phyloP scores from a whole-genome alignment of 2,888 invertebrate species.

The Coenonympha glycerion region DNA sequence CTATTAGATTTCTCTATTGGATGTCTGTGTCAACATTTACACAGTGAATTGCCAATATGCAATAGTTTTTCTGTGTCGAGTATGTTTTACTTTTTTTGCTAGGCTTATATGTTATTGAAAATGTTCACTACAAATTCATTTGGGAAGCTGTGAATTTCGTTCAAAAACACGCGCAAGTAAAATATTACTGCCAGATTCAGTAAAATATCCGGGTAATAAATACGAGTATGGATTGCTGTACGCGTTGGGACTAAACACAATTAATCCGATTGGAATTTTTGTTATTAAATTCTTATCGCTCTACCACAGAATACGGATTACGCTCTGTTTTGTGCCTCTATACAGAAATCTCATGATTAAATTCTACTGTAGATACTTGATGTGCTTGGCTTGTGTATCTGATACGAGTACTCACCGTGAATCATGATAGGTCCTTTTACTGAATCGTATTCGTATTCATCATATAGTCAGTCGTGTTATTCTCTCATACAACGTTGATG shows the following conservation, averaged over 20 bases:
- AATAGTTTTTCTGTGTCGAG: no score
- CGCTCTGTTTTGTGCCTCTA: no score
- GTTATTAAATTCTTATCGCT: not conserved
- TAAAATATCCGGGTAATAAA: no score
- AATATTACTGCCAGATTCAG: not conserved
- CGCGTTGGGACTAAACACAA: no score
- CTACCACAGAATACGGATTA: no score
- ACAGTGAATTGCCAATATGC: not conserved
- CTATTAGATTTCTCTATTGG: no score
- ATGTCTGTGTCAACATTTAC: not conserved
- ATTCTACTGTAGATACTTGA: conserved; percentile 7
- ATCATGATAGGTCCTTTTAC: conserved; percentile 7
- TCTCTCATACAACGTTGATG: not conserved
- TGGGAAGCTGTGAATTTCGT: no score
- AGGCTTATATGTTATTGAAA: no score
- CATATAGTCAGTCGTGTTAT: conserved; percentile 2
- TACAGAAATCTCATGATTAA: conserved; percentile 6
- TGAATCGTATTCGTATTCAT: conserved; percentile 6
- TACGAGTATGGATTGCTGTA: no score
- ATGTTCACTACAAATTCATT: no score
- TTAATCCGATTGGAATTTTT: not conserved
- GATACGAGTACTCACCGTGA: conserved; percentile 8
- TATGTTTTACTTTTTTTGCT: no score
- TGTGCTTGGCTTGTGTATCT: not conserved
- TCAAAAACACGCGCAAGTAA: not conserved